Base-by-base conservation (phyloP, 2,888 invertebrate species). In the Sphaerophoria rueppellii region DNA sequence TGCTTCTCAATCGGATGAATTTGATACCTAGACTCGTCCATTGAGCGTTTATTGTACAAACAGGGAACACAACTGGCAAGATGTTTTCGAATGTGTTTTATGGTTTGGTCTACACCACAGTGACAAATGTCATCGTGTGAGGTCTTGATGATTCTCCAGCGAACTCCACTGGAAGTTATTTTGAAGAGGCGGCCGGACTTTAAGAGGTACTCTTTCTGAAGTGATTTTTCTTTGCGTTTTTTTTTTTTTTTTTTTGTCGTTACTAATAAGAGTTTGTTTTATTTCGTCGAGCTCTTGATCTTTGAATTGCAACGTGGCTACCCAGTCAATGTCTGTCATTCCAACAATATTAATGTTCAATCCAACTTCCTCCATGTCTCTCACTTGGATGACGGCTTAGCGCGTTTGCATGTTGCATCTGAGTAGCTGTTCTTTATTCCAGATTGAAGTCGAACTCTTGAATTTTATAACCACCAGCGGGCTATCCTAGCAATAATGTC, bases 101-200 rank as follows among this genome's bases (percentile, higher is more conserved):
- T 24, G 24, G 24, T 24, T 1, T 2, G 24, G 24, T 24, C 24
- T 24, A 79, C 12, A 11, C 65, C 63, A 24, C 74, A 55, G 69
- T 87, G 86, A 14, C 82, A 73, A 48, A 80, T 71, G 4, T 86
- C 61, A 14, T 86, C 78, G 65, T 87, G 82, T 32, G 72, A 78
- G 2, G 52, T 52, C 58, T 77, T 73, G 4, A 87, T 77, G 40
- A 60, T 12, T 37, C 46, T 71, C 69, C 50, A 75, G 71, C 48
- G 65, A 55, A 82, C 69, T 32, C 63, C 80, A 16, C 63, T 35
- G 16, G 50, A 5, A 16, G 65, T 73, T 14, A 14, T 60, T 73
- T 73, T 73, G 4, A 73, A 67, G 35, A 79, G 52, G 16, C 72
- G 50, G 3, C 65, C 72, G 12, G 63, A 40, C 9, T 72, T 54